These are phyloP conservation scores for Anarrhichthys ocellatus DNA, from an alignment of 2,113 vertebrate species.

Conservation along the genomic window DNA sequence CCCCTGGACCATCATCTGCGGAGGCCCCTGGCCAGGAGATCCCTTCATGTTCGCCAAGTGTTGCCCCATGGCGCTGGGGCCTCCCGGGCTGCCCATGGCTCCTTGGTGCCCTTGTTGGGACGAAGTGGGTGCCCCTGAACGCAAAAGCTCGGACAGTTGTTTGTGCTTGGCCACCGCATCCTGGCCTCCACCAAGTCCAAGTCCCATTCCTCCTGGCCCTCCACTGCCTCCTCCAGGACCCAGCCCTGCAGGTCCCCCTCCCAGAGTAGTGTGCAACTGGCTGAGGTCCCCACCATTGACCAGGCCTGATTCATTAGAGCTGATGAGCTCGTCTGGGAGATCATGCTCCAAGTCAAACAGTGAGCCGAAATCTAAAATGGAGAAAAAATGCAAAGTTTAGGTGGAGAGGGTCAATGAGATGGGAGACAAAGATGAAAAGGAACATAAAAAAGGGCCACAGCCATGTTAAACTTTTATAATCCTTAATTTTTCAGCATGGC, in stretches of 20 bases:
- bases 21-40: slow-evolving; percentile 78
- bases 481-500: slow-evolving; percentile 49
- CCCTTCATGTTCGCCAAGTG: slow-evolving; percentile 82
- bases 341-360: slow-evolving; percentile 98
- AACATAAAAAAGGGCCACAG: slow-evolving; percentile 29
- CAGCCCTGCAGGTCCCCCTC: slow-evolving; percentile 80
- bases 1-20: slow-evolving; percentile 80
- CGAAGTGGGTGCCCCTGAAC: slow-evolving; percentile 85
- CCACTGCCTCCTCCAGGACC: slow-evolving; percentile 72
- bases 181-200: slow-evolving; percentile 84
- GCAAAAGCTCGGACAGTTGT: slow-evolving; percentile 96
- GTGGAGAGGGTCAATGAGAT: not conserved
- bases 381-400: slow-evolving; percentile 49
- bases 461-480: slow-evolving; percentile 40
- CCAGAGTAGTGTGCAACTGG: slow-evolving; percentile 92
- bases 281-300: slow-evolving; percentile 94
- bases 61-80: slow-evolving; percentile 77
- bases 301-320: slow-evolving; percentile 90
- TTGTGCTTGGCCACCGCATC: slow-evolving; percentile 99
- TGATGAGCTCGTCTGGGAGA: slow-evolving; percentile 98
- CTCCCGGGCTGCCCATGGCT: slow-evolving; percentile 81
- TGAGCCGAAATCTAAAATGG: slow-evolving; percentile 92
- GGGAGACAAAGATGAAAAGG: not conserved
- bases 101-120: slow-evolving; percentile 83
- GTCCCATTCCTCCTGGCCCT: slow-evolving; percentile 76